Conservation (phyloP, 1,140 invertebrate genomes). For the Holotrichia oblita region DNA sequence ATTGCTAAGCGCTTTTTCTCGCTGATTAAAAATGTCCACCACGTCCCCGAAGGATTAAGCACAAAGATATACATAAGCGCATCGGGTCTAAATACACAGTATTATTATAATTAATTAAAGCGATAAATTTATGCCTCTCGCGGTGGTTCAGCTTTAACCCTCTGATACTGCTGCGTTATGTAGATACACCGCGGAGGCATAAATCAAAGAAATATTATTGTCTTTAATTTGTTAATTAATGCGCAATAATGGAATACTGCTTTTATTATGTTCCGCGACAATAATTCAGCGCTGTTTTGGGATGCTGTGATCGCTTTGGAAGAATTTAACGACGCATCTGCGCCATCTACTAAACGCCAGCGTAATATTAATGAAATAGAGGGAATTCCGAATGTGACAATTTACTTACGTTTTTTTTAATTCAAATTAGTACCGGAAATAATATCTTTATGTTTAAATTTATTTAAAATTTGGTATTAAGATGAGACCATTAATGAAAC, state of each 20-base stretch:
- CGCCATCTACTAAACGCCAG: neutral
- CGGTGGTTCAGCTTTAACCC: no score
- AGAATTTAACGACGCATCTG: neutral
- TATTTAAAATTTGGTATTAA: no score
- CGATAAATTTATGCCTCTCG: neutral
- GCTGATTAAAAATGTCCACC: neutral
- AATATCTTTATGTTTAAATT: no score
- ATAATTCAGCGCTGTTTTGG: neutral
- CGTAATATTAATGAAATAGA: no score
- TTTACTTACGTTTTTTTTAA: no score
- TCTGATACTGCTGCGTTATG: neutral
- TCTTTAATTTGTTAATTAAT: slow-evolving; percentile 32
- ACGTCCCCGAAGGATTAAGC: neutral
- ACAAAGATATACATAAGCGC: neutral
- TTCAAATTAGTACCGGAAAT: no score
- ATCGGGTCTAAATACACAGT: neutral
- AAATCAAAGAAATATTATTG: slow-evolving; percentile 36
- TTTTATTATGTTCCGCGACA: neutral
- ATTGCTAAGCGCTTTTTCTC: slow-evolving; percentile 1
- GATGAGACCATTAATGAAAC: no score
- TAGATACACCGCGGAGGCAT: slow-evolving; percentile 24
- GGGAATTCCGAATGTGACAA: no score
- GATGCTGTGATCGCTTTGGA: neutral
- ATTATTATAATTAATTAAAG: slow-evolving; percentile 29
- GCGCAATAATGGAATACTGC: slow-evolving; percentile 15